These are phyloP conservation scores for Tachina grossa DNA, from an alignment of 2,888 invertebrate species.

Conservation along the genomic window DNA sequence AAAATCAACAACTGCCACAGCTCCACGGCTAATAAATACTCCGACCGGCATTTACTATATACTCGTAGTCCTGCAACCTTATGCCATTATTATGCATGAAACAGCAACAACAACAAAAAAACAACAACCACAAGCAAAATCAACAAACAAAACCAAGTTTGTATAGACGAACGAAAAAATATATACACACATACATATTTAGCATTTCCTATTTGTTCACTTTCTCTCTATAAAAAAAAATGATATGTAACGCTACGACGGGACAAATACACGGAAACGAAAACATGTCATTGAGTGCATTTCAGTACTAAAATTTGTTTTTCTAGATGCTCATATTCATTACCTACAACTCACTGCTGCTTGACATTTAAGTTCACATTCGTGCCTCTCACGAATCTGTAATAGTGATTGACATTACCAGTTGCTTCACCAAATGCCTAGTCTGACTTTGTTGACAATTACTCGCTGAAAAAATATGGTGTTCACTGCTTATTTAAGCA, in stretches of 20 bases:
- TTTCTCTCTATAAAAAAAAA: neutral
- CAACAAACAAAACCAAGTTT: slow-evolving; percentile 53
- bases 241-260: neutral
- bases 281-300: neutral
- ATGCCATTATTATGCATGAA: slow-evolving; percentile 69
- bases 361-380: neutral
- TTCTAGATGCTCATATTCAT: neutral
- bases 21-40: slow-evolving; percentile 28
- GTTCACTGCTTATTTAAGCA: neutral
- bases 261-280: neutral
- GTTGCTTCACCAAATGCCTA: neutral
- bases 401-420: neutral
- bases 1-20: slow-evolving; percentile 24
- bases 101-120: slow-evolving; percentile 27
- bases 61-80: slow-evolving; percentile 22
- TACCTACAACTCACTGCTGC: neutral
- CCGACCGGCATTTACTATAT: slow-evolving; percentile 4
- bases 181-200: neutral
- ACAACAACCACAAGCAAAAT: slow-evolving; percentile 26
- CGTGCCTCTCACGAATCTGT: neutral
- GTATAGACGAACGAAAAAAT: slow-evolving; percentile 6
- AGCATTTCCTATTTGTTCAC: slow-evolving; percentile 34
- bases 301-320: neutral
- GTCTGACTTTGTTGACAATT: neutral
- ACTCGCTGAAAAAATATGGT: neutral